Conservation (phyloP, 2,113 vertebrate genomes). For the Seriola aureovittata region DNA sequence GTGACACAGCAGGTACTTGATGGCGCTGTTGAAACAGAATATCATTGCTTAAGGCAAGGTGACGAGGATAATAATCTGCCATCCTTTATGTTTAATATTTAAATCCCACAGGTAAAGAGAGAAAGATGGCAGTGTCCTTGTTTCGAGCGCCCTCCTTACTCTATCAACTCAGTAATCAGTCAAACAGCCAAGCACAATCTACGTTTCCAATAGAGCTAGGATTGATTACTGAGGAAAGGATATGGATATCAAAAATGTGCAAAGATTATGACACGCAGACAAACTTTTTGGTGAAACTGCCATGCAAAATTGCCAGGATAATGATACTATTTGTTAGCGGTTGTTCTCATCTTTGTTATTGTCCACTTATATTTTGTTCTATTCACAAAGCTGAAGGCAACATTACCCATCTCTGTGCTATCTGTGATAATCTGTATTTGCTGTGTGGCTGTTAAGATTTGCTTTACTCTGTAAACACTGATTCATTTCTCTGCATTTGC, state of each 20-base stretch:
- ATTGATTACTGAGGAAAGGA: slow-evolving; percentile 28
- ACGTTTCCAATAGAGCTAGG: slow-evolving; percentile 38
- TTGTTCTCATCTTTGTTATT: slow-evolving; percentile 36
- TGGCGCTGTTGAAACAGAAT: slow-evolving; percentile 87
- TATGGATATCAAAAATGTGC: slow-evolving; percentile 24
- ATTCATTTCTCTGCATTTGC: slow-evolving; percentile 54
- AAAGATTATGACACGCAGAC: background rate
- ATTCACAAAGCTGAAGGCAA: slow-evolving; percentile 32
- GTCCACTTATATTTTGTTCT: slow-evolving; percentile 34
- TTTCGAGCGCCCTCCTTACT: slow-evolving; percentile 80
- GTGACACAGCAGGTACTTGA: slow-evolving; percentile 90
- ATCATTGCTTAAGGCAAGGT: slow-evolving; percentile 93
- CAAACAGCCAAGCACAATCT: slow-evolving; percentile 49
- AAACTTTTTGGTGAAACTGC: slow-evolving; percentile 12
- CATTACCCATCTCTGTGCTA: slow-evolving; percentile 19
- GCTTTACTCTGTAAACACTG: slow-evolving; percentile 50
- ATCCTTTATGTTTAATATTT: slow-evolving; percentile 92
- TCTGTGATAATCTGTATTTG: slow-evolving; percentile 56
- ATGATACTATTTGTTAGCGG: slow-evolving; percentile 23
- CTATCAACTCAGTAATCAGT: slow-evolving; percentile 67
- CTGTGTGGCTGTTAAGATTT: slow-evolving; percentile 32
- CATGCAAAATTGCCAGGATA: slow-evolving; percentile 10
- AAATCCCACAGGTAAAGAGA: slow-evolving; percentile 81
- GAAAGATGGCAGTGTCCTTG: slow-evolving; percentile 84
- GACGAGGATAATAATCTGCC: slow-evolving; percentile 88